phyloP scores from a whole-genome alignment of 2,113 vertebrate species.

The Synodontis membranacea region DNA sequence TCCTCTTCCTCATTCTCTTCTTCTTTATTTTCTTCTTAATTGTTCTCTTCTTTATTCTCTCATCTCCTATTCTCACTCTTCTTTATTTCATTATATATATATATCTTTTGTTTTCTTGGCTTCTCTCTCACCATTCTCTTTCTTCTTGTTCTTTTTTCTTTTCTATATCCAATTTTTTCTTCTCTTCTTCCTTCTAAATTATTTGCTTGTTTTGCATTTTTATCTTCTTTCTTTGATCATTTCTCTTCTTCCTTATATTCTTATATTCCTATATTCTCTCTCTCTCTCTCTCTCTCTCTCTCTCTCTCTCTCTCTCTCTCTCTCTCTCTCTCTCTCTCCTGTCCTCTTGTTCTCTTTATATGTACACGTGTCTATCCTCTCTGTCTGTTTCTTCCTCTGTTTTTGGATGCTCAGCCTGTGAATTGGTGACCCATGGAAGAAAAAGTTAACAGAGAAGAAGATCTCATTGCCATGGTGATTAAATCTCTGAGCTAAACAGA shows the following conservation, averaged over 20 bases:
- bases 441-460: neutral
- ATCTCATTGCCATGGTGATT: neutral
- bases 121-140: neutral
- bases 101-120: too few species aligned
- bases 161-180: neutral
- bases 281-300: too few species aligned
- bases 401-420: too few species aligned
- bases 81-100: neutral
- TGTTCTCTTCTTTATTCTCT: neutral
- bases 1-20: neutral
- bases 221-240: neutral
- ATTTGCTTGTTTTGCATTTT: neutral
- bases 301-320: too few species aligned
- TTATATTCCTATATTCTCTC: too few species aligned
- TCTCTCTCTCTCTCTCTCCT: too few species aligned
- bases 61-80: neutral
- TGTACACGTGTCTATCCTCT: too few species aligned
- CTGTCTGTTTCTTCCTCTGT: too few species aligned
- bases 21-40: neutral
- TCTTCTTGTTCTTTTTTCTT: neutral
- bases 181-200: neutral
- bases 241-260: neutral
- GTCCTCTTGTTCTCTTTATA: too few species aligned
- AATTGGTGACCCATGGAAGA: neutral
- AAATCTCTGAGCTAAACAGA: neutral